Conservation (phyloP, 2,113 vertebrate genomes). For the Crotalus horridus region DNA sequence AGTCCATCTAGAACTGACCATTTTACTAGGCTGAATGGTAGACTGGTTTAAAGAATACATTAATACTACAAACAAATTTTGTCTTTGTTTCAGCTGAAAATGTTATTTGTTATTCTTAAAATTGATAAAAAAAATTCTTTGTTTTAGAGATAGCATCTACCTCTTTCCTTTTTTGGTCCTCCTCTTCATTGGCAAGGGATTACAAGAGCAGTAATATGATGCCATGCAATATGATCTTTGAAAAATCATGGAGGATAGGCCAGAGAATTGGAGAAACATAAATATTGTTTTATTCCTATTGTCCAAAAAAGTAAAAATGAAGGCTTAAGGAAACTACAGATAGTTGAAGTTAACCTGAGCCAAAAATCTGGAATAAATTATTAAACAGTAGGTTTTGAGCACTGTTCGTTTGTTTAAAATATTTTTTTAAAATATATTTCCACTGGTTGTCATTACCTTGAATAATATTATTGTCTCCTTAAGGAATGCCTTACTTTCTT, state of each 20-base stretch:
- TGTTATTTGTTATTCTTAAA: not conserved
- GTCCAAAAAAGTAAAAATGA: not conserved
- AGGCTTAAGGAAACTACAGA: not conserved
- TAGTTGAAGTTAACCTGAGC: not conserved
- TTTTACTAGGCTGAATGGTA: not conserved
- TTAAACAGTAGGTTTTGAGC: not conserved
- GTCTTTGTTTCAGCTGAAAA: not conserved
- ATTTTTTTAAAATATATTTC: not conserved
- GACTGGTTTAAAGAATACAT: not conserved
- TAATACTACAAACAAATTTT: not conserved
- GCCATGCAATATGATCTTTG: not conserved
- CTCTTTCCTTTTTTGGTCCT: not conserved
- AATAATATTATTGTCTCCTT: not conserved
- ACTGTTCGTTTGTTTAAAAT: not conserved
- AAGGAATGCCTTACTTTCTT: not conserved
- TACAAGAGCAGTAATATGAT: not conserved
- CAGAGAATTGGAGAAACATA: not conserved
- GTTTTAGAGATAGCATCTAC: not conserved
- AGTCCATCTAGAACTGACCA: not conserved
- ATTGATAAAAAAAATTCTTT: not conserved
- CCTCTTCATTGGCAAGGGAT: not conserved
- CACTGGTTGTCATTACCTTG: not conserved
- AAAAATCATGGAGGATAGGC: not conserved
- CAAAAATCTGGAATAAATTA: not conserved
- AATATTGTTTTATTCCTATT: not conserved